Evolutionary conservation across 1,140 invertebrate species (phyloP).

Genomic region (Eriocheir sinensis): DNA sequence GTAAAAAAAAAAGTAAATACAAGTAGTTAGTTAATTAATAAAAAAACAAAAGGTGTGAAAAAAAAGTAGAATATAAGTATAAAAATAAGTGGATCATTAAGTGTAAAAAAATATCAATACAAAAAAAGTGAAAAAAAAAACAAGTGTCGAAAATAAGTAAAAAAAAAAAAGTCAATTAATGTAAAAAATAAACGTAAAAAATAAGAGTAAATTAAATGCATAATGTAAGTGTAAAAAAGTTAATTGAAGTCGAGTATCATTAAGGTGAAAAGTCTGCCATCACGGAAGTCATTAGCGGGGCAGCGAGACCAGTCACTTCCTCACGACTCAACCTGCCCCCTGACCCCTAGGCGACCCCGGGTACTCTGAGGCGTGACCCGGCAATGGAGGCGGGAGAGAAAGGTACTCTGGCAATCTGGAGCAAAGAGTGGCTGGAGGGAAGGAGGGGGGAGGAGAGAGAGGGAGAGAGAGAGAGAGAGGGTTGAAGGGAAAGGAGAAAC

Average conservation of each 20-base stretch:
- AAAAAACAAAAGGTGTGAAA: constrained; percentile 26
- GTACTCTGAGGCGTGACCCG: neutral
- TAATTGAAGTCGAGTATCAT: no score
- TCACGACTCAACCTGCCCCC: neutral
- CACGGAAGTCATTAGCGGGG: neutral
- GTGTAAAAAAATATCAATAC: neutral
- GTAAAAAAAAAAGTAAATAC: neutral
- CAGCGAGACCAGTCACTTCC: neutral
- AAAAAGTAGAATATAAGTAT: neutral
- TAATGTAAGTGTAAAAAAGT: neutral
- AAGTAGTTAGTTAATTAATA: neutral
- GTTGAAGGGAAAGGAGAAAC: neutral
- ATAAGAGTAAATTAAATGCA: neutral
- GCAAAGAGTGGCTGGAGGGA: neutral
- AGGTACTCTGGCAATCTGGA: neutral
- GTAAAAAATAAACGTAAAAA: neutral
- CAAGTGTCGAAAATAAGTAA: neutral
- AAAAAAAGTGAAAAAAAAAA: neutral
- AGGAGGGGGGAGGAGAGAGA: constrained; percentile 35
- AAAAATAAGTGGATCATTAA: neutral
- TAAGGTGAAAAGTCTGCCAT: no score
- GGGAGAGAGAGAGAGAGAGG: constrained; percentile 33
- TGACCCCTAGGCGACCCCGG: neutral
- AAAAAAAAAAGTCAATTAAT: neutral
- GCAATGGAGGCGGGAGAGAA: neutral